A percentile compares a stretch with the other conserved stretches of the same genome.
Conservation (phyloP, 2,797 vertebrate genomes). For the Pitangus sulphuratus region DNA sequence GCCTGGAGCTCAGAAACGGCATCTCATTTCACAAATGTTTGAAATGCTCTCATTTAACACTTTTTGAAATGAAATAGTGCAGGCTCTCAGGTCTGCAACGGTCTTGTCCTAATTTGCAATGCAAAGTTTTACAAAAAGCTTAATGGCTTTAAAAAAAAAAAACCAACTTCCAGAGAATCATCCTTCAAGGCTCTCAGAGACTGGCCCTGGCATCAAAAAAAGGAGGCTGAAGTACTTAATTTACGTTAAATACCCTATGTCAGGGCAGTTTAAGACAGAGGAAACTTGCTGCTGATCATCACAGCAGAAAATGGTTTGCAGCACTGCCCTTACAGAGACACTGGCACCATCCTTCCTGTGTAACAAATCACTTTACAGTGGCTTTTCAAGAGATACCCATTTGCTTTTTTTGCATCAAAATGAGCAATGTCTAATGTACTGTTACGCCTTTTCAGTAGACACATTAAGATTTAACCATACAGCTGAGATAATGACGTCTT, state of each 20-base stretch:
- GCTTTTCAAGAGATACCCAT: neutral
- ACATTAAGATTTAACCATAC: neutral
- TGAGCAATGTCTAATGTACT: neutral
- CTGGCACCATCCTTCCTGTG: neutral
- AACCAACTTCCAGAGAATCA: neutral
- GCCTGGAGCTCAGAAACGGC: neutral
- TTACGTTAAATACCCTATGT: neutral
- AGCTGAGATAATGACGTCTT: neutral
- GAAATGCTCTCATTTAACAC: neutral
- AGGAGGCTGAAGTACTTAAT: neutral
- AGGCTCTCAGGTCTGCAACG: neutral
- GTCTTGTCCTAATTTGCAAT: conserved; percentile 16
- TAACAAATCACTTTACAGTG: neutral
- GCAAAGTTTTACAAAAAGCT: neutral
- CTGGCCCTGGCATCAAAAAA: neutral
- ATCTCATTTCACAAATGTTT: neutral
- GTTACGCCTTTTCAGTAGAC: neutral
- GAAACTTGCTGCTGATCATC: neutral
- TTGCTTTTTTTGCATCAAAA: neutral
- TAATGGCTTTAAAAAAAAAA: neutral
- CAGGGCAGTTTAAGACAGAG: neutral
- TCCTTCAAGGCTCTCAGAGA: neutral
- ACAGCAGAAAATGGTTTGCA: neutral
- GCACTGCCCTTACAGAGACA: neutral
- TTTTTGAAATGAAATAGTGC: neutral